Conservation (phyloP, 2,888 invertebrate species). For the Trichogramma evanescens region DNA sequence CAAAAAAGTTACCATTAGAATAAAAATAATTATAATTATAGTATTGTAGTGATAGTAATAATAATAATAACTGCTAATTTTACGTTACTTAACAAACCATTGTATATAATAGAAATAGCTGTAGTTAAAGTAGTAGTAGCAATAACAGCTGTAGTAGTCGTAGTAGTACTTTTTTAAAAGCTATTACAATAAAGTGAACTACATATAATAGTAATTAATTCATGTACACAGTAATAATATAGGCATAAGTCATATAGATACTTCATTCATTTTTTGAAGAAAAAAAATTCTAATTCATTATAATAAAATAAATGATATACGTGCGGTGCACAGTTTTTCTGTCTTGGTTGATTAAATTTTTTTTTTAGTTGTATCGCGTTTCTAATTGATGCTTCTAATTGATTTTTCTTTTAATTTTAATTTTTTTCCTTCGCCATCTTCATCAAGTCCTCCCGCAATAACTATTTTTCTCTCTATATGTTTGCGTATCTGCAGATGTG, state of each 20-base stretch:
- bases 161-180: not conserved
- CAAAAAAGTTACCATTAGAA: not conserved
- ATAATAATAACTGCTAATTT: slow-evolving; percentile 12
- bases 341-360: too few relatives aligned
- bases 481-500: not conserved
- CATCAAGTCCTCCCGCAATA: not conserved
- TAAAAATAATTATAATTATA: slow-evolving; percentile 14
- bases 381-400: too few relatives aligned
- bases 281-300: slow-evolving; percentile 8
- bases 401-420: not conserved
- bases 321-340: slow-evolving; percentile 4
- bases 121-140: slow-evolving; percentile 14
- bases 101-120: slow-evolving; percentile 14
- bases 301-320: slow-evolving; percentile 14
- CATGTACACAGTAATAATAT: slow-evolving; percentile 22
- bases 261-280: not conserved
- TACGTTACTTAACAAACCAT: slow-evolving; percentile 3
- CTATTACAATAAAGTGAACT: too few relatives aligned
- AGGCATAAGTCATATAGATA: slow-evolving; percentile 13
- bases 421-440: not conserved
- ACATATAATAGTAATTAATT: slow-evolving; percentile 5
- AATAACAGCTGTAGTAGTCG: slow-evolving; percentile 11
- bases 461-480: not conserved
- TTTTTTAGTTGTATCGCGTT: too few relatives aligned
- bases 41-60: not conserved